A percentile compares a stretch with the other conserved stretches of the same genome.
Conservation (phyloP, 2,797 vertebrate genomes). For the Hydrophis major region DNA sequence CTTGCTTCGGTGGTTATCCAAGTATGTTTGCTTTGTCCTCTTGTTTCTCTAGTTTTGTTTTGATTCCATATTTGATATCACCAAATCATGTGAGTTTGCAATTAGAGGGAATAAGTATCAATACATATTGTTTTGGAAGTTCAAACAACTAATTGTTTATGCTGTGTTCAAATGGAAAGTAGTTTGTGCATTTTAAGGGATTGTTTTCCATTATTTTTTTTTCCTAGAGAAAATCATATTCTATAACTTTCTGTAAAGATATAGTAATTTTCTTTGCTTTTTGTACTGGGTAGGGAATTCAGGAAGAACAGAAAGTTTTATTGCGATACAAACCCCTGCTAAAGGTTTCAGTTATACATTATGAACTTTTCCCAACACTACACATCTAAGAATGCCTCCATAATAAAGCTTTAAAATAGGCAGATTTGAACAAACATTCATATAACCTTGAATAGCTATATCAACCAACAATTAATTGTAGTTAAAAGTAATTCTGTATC, state of each 20-base stretch:
- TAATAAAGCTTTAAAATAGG: not conserved
- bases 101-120: not conserved
- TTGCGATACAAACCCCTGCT: not conserved
- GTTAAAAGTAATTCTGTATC: not conserved
- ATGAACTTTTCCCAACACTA: not conserved
- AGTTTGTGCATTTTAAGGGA: not conserved
- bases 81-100: not conserved
- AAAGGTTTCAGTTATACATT: not conserved
- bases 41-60: not conserved
- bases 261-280: not conserved
- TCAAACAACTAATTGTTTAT: not conserved
- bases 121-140: not conserved
- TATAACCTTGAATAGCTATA: not conserved
- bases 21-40: not conserved
- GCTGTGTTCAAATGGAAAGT: not conserved
- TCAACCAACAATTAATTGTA: not conserved
- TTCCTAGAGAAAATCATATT: not conserved
- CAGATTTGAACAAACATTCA: not conserved
- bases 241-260: not conserved
- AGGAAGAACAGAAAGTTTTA: not conserved
- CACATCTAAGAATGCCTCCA: not conserved
- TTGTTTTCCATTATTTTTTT: not conserved
- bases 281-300: not conserved
- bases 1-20: not conserved
- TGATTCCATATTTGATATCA: not conserved